phyloP scores from a whole-genome alignment of 2,113 vertebrate genomes.

The Urocynchramus pylzowi region DNA sequence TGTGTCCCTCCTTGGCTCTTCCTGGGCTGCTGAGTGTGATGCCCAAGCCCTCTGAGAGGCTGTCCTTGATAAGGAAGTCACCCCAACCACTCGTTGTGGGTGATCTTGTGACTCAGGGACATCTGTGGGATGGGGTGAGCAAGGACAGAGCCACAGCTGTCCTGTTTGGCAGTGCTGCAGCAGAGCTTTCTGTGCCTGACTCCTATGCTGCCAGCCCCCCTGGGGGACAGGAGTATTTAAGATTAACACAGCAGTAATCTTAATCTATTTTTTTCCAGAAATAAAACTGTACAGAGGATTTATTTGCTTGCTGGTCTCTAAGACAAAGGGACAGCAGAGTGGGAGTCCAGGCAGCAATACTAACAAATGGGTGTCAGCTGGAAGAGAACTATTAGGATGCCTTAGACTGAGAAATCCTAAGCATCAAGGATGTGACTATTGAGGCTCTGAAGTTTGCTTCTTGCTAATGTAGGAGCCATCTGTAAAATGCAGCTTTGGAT shows the following conservation, averaged over 20 bases:
- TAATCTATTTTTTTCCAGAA: neutral
- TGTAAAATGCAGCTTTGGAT: neutral
- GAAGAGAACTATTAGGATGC: neutral
- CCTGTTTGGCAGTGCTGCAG: neutral
- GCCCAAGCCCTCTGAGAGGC: neutral
- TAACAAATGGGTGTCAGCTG: neutral
- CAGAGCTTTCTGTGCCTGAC: neutral
- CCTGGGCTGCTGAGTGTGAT: neutral
- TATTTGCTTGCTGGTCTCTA: neutral
- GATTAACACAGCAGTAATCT: neutral
- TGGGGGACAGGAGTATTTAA: neutral
- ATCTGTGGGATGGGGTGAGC: neutral
- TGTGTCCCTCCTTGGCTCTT: neutral
- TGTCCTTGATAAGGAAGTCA: neutral
- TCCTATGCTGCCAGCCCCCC: neutral
- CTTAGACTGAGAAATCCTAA: neutral
- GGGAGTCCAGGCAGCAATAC: neutral
- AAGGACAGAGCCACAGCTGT: neutral
- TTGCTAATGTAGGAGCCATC: neutral
- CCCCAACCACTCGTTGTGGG: fast-evolving
- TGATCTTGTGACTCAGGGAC: neutral
- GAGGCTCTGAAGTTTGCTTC: neutral
- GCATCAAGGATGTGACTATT: neutral
- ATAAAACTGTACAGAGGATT: neutral
- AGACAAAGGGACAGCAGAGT: neutral